Evolutionary conservation across 1,140 invertebrate genomes (phyloP), one percentile per base, ranked within the genome.

Genomic region (Drosophila asahinai): DNA sequence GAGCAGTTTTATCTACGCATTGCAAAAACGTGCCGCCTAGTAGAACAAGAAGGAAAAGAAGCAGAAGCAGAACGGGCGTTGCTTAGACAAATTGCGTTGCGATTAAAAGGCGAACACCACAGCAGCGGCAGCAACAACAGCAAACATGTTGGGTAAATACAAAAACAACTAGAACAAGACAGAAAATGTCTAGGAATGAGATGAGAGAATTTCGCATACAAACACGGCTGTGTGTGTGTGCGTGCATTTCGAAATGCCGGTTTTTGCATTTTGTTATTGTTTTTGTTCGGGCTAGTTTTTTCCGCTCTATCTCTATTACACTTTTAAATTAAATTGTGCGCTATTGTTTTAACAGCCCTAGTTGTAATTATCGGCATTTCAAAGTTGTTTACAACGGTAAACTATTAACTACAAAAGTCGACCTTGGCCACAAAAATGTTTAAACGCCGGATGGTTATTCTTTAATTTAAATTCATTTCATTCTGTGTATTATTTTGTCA

Each of bases 1-100:
- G 27, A 76, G 49, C 51, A 77, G 70, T 76, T 80, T 81, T 64
- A 80, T 76, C 70, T 76, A 81, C 86, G 81, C 83, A 82, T 84
- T 83, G 71, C 77, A 72, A 73, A 84, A 84, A 90, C 86, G 84
- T 87, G 86, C 68, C 80, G 71, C 47, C 51, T 33, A 76, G 60
- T 38, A 84, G 76, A 72, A 73, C 67, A 67, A 67, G 55, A 47
- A 83, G 70, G 62, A 73, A 62, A 54, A 55, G 60, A 70, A 81
- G 71, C 60, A 76, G 65, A 64, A 65, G 77, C 73, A 51, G 60
- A 77, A 59, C 81, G 78, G 81, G 81, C 84, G 81, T 87, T 89
- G 84, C 86, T 87, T 87, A 90, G 84, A 90, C 79, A 90, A 89
- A 89, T 89, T 89, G 86, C 86, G 86, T 89, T 89, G 78, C 82